phyloP scores from a whole-genome alignment of 1,140 invertebrate genomes.

The Microplitis demolitor region DNA sequence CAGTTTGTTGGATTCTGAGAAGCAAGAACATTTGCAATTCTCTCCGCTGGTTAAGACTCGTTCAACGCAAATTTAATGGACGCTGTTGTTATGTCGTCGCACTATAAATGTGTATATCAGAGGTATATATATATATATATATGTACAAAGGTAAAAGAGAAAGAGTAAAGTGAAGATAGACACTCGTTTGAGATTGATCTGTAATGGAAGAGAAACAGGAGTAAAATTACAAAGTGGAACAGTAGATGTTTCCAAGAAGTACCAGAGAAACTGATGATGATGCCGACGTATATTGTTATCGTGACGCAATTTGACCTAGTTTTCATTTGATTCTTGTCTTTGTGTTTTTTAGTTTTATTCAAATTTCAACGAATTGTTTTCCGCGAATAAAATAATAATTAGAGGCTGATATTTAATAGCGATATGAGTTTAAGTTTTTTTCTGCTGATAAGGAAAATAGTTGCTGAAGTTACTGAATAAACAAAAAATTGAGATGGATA shows the following conservation, averaged over 20 bases:
- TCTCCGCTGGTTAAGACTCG: not conserved
- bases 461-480: no score
- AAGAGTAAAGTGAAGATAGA: not conserved
- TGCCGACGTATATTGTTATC: not conserved
- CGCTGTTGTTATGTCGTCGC: no score
- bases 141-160: not conserved
- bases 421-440: no score
- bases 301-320: conserved; percentile 2
- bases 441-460: no score
- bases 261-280: not conserved
- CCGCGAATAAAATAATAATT: not conserved
- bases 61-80: not conserved
- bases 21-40: not conserved
- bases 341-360: not conserved
- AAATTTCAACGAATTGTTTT: not conserved
- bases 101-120: no score
- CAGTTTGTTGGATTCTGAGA: not conserved
- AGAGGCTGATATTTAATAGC: no score
- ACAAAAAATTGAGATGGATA: no score
- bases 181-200: not conserved
- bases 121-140: no score
- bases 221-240: conserved; percentile 4
- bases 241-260: not conserved
- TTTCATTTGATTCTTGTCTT: not conserved
- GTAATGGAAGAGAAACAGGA: conserved; percentile 1